Percentiles rank a stretch among this genome's conserved stretches.
These are phyloP conservation scores for Lepidurus packardi DNA, from an alignment of 1,140 invertebrate species.

Conservation along the genomic window DNA sequence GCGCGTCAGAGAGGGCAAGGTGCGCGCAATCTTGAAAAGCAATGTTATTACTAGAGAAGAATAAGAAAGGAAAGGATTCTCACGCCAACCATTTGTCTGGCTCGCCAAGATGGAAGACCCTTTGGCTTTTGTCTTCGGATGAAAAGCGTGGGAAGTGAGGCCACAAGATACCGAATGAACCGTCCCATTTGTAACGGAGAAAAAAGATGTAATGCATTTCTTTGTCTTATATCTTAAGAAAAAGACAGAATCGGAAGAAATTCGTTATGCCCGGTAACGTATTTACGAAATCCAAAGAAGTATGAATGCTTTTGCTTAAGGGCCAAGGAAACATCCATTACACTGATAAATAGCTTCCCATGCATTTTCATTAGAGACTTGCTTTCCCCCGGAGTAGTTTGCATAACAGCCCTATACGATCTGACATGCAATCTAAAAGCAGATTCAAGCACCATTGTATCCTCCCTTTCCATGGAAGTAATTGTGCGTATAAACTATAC, in stretches of 20 bases:
- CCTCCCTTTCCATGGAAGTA: too few relatives aligned
- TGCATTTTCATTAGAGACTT: too few relatives aligned
- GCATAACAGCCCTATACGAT: too few relatives aligned
- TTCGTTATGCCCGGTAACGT: not conserved
- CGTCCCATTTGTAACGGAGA: not conserved
- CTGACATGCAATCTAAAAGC: too few relatives aligned
- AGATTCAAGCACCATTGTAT: too few relatives aligned
- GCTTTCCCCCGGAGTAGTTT: too few relatives aligned
- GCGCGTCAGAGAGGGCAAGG: not conserved
- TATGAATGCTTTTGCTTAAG: not conserved
- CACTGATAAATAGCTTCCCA: too few relatives aligned
- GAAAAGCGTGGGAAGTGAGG: conserved; percentile 2
- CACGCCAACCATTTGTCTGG: not conserved
- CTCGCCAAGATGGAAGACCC: not conserved
- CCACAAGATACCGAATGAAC: not conserved
- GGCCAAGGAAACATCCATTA: too few relatives aligned
- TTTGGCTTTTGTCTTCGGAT: not conserved
- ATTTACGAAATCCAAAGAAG: not conserved
- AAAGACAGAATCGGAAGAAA: not conserved
- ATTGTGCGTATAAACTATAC: too few relatives aligned
- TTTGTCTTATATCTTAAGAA: not conserved
- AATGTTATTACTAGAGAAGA: not conserved
- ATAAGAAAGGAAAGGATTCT: not conserved
- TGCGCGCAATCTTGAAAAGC: not conserved
- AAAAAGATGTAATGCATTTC: not conserved